Conservation (phyloP, 1,140 invertebrate genomes). For the Euglossa dilemma region DNA sequence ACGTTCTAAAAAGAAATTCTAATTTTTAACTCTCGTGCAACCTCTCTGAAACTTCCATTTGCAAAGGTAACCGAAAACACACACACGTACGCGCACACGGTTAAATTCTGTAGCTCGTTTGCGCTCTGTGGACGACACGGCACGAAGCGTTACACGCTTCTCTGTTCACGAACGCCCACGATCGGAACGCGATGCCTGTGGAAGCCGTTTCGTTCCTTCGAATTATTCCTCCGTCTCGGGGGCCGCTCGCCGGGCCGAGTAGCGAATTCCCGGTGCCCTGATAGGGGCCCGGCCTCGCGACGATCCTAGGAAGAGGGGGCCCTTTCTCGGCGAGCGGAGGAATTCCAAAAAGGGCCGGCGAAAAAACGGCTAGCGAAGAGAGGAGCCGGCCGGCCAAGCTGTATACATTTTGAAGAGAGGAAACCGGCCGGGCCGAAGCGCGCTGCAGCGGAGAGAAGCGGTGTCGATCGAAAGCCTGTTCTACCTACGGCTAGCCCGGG, state of each 20-base stretch:
- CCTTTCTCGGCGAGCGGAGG: slow-evolving; percentile 33
- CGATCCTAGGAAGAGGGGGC: background rate
- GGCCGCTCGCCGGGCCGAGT: slow-evolving; percentile 2
- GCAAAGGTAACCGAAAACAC: no score
- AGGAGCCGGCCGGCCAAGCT: background rate
- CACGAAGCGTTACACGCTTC: background rate
- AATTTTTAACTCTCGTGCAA: no score
- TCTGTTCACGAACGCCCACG: background rate
- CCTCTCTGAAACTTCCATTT: no score
- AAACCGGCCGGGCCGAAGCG: background rate
- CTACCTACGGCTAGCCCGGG: slow-evolving; percentile 39
- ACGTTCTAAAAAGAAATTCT: no score
- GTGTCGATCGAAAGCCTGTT: slow-evolving; percentile 26
- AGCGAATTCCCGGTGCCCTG: slow-evolving; percentile 12
- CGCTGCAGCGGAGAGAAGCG: slow-evolving; percentile 23
- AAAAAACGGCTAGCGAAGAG: slow-evolving; percentile 42
- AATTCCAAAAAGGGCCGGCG: slow-evolving; percentile 62
- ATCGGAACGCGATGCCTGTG: background rate
- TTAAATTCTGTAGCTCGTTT: background rate
- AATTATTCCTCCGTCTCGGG: background rate
- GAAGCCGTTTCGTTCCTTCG: background rate
- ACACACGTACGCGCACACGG: no score
- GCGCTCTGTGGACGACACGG: background rate
- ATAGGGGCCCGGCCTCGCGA: slow-evolving; percentile 11
- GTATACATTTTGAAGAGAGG: slow-evolving; percentile 45